Evolutionary conservation across 1,140 invertebrate species (phyloP), one percentile per base, ranked within the genome.

Genomic region (Philotrypesis tridentata): DNA sequence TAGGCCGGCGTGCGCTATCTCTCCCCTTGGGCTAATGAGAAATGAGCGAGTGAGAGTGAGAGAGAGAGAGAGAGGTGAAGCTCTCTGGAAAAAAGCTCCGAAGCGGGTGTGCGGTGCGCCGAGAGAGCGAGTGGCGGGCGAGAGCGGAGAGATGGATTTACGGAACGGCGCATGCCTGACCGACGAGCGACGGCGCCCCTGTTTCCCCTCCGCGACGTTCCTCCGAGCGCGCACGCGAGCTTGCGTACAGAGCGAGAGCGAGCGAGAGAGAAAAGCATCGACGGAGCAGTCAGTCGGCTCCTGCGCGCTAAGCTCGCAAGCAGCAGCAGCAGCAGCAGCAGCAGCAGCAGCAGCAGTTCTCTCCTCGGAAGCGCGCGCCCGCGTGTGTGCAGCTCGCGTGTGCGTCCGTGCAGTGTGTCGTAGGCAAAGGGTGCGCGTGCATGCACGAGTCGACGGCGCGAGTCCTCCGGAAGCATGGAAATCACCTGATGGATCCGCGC

Each of bases 141-240:
- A 33, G 74, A 76, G 74, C 14, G 55, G 37, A 79, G 48, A 40
- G 63, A 79, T 79, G 81, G 79, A 82, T 68, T 37, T 60, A 70
- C 63, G 65, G 82, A 79, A 88, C 84, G 86, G 89, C 89, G 89
- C 89, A 90, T 89, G 89, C 86, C 86, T 88, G 84, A 83, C 85
- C 83, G 84, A 84, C 40, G 84, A 83, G 85, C 83, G 84, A 84
- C 40, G 60, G 29, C 23, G 48, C 67, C 21, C 17, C 74, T 27
- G 17, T 33, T 40, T 70, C 83, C 86, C 84, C 84, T 85, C 83
- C 83, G 31, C n/a, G n/a, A n/a, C n/a, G n/a, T n/a, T n/a, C n/a
- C 23, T 23, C 27, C 67, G 27, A 5, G 43, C 29, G 77, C 77
- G 14, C 27, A 43, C 67, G 68, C 43, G 78, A 43, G 78, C 78